These are phyloP conservation scores for Lepidurus apus DNA, from an alignment of 1,140 invertebrate genomes.

Conservation along the genomic window DNA sequence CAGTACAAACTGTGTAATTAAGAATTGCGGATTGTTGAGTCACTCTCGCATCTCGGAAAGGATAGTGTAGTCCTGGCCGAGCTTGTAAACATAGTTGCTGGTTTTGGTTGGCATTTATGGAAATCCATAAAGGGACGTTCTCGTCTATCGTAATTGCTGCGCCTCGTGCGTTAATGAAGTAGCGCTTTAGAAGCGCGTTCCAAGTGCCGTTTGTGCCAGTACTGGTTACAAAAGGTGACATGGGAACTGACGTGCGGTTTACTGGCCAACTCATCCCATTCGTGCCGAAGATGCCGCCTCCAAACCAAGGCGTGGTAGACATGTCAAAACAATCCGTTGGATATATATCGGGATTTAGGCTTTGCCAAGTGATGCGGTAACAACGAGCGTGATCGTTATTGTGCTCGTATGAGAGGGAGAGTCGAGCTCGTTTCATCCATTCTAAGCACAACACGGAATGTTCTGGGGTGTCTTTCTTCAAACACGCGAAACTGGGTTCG, in stretches of 20 bases:
- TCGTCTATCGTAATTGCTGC: conserved; percentile 70
- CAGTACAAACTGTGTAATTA: conserved; percentile 79
- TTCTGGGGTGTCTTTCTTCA: conserved; percentile 50
- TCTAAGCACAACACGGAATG: conserved; percentile 64
- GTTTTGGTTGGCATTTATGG: conserved; percentile 57
- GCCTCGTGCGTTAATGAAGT: conserved; percentile 78
- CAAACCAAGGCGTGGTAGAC: conserved; percentile 41
- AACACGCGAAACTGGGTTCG: conserved; percentile 62
- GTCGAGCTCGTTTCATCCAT: conserved; percentile 66
- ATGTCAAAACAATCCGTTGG: conserved; percentile 79
- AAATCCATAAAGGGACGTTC: conserved; percentile 68
- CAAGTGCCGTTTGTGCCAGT: conserved; percentile 52
- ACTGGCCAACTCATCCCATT: conserved; percentile 60
- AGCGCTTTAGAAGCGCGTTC: conserved; percentile 71
- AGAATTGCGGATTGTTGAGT: conserved; percentile 51
- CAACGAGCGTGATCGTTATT: conserved; percentile 50
- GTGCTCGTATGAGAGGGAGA: conserved; percentile 58
- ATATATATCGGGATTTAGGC: conserved; percentile 51
- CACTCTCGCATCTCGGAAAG: not conserved
- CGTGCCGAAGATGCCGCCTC: conserved; percentile 25
- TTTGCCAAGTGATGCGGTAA: conserved; percentile 76
- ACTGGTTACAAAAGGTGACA: conserved; percentile 74
- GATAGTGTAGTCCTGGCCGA: conserved; percentile 40
- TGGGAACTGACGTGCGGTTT: conserved; percentile 61
- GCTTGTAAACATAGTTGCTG: conserved; percentile 65